Conservation (phyloP, 2,113 vertebrate genomes). For the Tachysurus vachellii region DNA sequence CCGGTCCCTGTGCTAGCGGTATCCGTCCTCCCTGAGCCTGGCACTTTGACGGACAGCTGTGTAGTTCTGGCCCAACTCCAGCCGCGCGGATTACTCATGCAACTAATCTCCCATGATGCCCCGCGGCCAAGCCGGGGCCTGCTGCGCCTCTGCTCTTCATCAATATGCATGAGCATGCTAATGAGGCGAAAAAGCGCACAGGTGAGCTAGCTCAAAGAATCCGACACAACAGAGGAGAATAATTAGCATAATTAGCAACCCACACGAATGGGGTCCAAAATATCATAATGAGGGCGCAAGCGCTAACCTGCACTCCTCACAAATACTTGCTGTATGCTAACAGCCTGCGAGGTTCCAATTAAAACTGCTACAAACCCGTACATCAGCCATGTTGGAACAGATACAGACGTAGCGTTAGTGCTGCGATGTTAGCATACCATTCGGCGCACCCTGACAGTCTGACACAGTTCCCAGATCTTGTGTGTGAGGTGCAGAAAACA, state of each 20-base stretch:
- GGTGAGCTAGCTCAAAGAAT: conserved; percentile 67
- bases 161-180: conserved; percentile 78
- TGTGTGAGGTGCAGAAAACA: conserved; percentile 13
- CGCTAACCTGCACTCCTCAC: conserved; percentile 22
- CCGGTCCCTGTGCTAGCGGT: conserved; percentile 1
- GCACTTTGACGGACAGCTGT: conserved; percentile 55
- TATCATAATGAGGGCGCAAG: conserved; percentile 50
- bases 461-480: neutral
- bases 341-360: neutral
- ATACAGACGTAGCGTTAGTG: neutral
- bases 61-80: conserved; percentile 61
- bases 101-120: conserved; percentile 84
- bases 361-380: neutral
- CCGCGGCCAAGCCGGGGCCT: conserved; percentile 67
- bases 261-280: conserved; percentile 38
- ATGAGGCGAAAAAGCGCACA: conserved; percentile 65
- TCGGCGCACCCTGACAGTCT: conserved; percentile 36
- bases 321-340: conserved; percentile 8
- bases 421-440: neutral
- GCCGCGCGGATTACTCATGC: conserved; percentile 79
- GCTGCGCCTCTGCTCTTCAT: conserved; percentile 65
- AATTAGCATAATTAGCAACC: conserved; percentile 54
- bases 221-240: conserved; percentile 61
- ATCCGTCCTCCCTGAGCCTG: conserved; percentile 24
- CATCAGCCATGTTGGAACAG: neutral